Base-by-base conservation (phyloP, 2,113 vertebrate species). In the Rousettus leschenaultii region DNA sequence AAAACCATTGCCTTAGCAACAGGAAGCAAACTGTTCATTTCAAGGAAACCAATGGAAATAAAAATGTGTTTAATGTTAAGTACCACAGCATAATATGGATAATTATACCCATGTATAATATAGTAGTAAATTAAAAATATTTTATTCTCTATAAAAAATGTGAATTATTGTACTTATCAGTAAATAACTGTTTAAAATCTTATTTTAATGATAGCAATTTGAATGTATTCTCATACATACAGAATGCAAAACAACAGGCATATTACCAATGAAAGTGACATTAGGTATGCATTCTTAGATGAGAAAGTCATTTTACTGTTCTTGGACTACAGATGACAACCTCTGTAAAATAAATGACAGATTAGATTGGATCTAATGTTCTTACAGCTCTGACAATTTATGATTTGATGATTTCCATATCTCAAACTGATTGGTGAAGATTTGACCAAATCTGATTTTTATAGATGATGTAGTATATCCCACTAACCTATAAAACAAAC, bases 1-100 rank as follows among this genome's bases (percentile, higher is more conserved):
- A n/a, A 95, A 97, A 98, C 92, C 97, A 98, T 98, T 98, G 98
- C 98, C 98, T 96, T 98, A 98, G 98, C 84, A 98, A 98, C 97
- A 24, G 53, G 30, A 98, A 97, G 61, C 90, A 97, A 97, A 97
- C 74, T 95, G 65, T 88, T 98, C 96, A 97, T 98, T 98, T 98
- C 91, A 95, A 86, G 82, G 90, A 70, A 98, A 86, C 71, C 92
- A 95, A 70, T 48, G 87, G 93, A 96, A 97, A 97, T 48, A 97
- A 95, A 80, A 55, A 82, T 95, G 71, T 97, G 96, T 93, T 98
- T 97, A 88, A 53, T 86, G 74, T 95, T 97, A 96, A 98, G 86
- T 97, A 57, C 8, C 22, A 22, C 55, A 57, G 55, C 55, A 57
- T 57, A 57, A 57, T 57, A 24, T 57, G 22, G 21, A 57, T 57